Evolutionary conservation across 2,888 invertebrate species (phyloP).

Genomic region (Andrena minutula): DNA sequence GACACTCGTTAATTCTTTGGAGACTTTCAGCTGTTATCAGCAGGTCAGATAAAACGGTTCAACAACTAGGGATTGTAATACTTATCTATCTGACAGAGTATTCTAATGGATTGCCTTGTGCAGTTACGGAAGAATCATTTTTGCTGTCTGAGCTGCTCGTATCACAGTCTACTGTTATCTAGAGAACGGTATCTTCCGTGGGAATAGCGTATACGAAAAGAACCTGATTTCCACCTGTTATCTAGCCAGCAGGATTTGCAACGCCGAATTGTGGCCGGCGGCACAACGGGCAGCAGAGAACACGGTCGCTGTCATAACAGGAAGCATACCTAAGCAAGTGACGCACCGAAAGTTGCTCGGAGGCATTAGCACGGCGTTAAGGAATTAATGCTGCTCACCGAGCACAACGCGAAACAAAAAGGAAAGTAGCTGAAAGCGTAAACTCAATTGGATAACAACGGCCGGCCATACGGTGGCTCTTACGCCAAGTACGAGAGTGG

Average conservation of each 20-base stretch:
- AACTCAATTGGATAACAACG: conserved; percentile 80
- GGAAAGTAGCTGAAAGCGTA: conserved; percentile 81
- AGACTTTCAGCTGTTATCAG: no score
- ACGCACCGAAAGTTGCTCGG: conserved; percentile 63
- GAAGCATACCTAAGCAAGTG: conserved; percentile 56
- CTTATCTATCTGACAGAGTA: no score
- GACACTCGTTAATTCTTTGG: no score
- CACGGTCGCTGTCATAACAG: conserved; percentile 53
- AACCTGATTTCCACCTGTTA: neutral
- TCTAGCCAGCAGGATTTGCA: neutral
- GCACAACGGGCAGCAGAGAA: neutral
- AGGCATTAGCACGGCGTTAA: conserved; percentile 63
- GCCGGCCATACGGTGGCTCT: conserved; percentile 57
- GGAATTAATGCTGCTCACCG: conserved; percentile 77
- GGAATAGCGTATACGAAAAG: neutral
- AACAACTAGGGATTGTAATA: no score
- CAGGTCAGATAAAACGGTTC: no score
- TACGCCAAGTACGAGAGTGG: conserved; percentile 50
- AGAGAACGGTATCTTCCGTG: neutral
- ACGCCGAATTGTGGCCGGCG: neutral
- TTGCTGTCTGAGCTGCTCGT: no score
- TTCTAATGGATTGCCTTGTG: no score
- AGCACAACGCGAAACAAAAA: conserved; percentile 77
- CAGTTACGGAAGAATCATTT: no score
- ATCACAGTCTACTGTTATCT: neutral